phyloP scores from a whole-genome alignment of 2,797 vertebrate species.

The Vespertilio murinus region DNA sequence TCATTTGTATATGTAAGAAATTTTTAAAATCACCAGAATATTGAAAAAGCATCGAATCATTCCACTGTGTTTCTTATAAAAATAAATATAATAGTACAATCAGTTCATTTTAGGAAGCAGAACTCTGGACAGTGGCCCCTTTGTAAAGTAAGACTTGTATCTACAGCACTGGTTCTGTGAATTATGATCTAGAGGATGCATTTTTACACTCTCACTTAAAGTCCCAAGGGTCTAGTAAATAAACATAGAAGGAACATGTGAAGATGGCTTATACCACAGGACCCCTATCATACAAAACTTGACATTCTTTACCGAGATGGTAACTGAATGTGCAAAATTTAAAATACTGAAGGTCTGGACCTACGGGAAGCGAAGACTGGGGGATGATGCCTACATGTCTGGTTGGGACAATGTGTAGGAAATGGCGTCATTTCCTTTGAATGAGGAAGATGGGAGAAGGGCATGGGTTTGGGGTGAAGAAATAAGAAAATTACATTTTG shows the following conservation, averaged over 20 bases:
- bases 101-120: not conserved
- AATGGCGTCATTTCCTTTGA: not conserved
- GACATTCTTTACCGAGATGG: not conserved
- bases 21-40: not conserved
- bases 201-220: not conserved
- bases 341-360: not conserved
- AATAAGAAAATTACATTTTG: not conserved
- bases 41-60: not conserved
- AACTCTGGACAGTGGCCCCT: not conserved
- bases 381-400: not conserved
- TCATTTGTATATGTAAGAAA: slow-evolving; percentile 13
- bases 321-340: not conserved
- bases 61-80: slow-evolving; percentile 31
- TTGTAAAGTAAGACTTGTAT: not conserved
- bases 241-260: not conserved
- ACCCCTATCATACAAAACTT: not conserved
- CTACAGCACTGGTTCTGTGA: not conserved
- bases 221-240: not conserved
- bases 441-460: not conserved
- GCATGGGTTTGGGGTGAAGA: not conserved
- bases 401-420: not conserved
- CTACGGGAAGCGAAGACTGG: not conserved
- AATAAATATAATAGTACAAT: not conserved
- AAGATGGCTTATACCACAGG: not conserved
- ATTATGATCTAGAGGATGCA: not conserved